Evolutionary conservation across 2,113 vertebrate species (phyloP), one percentile per base, ranked within the genome.

Genomic region (Tachysurus fulvidraco): DNA sequence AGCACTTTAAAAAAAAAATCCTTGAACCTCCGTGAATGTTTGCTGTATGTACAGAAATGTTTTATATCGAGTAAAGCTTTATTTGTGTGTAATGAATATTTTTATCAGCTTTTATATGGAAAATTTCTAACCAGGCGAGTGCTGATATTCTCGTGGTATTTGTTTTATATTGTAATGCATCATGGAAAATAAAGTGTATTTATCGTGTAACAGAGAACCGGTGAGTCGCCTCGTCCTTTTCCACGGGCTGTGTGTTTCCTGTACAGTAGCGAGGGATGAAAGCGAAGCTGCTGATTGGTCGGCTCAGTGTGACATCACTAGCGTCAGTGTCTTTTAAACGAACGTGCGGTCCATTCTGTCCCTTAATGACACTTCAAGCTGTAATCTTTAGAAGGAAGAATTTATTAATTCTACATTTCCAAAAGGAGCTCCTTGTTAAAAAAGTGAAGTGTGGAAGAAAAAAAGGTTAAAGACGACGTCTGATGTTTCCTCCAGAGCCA

Each of bases 241-340:
- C 41, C 21, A 5, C 4, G 5, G 46, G 7, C 10, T 23, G 19
- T 13, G 71, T 5, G 10, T 74, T 74, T 74, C 21, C 71, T 74
- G 71, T n/a, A n/a, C n/a, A n/a, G n/a, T n/a, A n/a, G n/a, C n/a
- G n/a, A n/a, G n/a, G n/a, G n/a, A n/a, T n/a, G n/a, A 77, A 54
- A 54, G 74, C 23, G 23, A 16, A 17, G 74, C 52, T 36, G 52
- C 77, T 79, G 77, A 79, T 79, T 79, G 77, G 77, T 57, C 17
- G 23, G 74, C 13, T 52, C 52, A 79, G 54, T 36, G 28, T 59
- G n/a, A 80, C 54, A 80, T 59, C 77, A 79, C 17, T 9, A 54
- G 77, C 21, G 28, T 9, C 13, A 28, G n/a, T 19, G 13, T 23
- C 6, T 14, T 52, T 52, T 8, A 28, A 3, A 54, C n/a, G 5